Conservation (phyloP, 2,888 invertebrate genomes). For the Caenorhabditis zanzibari region DNA sequence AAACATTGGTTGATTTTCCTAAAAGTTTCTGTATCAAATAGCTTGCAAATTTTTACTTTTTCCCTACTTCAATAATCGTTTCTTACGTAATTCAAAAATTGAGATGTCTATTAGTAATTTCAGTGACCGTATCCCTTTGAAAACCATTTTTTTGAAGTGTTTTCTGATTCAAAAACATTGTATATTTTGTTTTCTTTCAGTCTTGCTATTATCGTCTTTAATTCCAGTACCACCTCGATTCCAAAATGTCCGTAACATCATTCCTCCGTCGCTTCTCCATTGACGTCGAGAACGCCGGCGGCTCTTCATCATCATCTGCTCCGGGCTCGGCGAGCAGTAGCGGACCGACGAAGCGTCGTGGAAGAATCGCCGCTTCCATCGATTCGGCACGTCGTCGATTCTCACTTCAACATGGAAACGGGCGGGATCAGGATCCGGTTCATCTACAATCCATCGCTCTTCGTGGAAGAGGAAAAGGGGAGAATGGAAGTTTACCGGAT, state of each 20-base stretch:
- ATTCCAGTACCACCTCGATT: no score
- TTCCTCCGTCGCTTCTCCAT: conserved; percentile 74
- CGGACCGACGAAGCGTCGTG: conserved; percentile 43
- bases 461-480: conserved; percentile 41
- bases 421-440: conserved; percentile 39
- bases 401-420: conserved; percentile 69
- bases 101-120: no score
- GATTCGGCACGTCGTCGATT: conserved; percentile 74
- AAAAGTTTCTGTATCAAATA: no score
- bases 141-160: no score
- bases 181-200: no score
- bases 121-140: no score
- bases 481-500: conserved; percentile 66
- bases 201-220: no score
- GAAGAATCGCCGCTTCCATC: conserved; percentile 62
- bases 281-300: conserved; percentile 62
- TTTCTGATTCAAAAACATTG: no score
- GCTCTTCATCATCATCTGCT: conserved; percentile 58
- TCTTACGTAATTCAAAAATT: no score
- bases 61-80: no score
- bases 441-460: conserved; percentile 56
- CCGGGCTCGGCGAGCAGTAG: conserved; percentile 53
- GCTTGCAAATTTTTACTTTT: no score
- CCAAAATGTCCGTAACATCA: conserved; percentile 73
- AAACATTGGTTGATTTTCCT: no score